Conservation (phyloP, 2,113 vertebrate genomes). For the Oostethus manadensis region DNA sequence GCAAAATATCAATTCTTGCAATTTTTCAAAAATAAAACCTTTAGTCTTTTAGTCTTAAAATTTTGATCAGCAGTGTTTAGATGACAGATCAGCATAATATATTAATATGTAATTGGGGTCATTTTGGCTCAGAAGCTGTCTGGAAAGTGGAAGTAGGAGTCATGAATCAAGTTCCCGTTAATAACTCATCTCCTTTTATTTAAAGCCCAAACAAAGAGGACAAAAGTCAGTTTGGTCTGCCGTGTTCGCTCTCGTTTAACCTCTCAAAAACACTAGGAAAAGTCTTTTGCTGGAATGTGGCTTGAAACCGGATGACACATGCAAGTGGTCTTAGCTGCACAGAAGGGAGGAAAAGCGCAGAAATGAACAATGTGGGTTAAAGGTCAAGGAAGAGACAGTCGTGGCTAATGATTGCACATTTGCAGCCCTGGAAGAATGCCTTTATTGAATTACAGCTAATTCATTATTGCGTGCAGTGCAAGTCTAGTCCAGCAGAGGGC, state of each 20-base stretch:
- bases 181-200: slow-evolving; percentile 46
- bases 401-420: too few species aligned
- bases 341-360: too few species aligned
- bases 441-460: background rate
- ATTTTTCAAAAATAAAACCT: too few species aligned
- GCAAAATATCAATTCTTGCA: too few species aligned
- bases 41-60: too few species aligned
- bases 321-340: too few species aligned
- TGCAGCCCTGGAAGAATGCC: background rate
- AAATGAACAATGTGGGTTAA: too few species aligned
- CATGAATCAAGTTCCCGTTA: slow-evolving; percentile 70
- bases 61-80: background rate
- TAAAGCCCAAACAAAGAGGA: slow-evolving; percentile 46
- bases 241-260: too few species aligned
- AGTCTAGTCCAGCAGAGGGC: slow-evolving; percentile 31
- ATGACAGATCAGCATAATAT: background rate
- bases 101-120: slow-evolving; percentile 31
- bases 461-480: slow-evolving; percentile 8
- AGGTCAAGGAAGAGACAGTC: too few species aligned
- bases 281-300: too few species aligned
- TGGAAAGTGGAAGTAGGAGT: slow-evolving; percentile 69
- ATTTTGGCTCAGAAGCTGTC: slow-evolving; percentile 60
- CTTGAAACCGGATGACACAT: too few species aligned
- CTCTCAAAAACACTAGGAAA: too few species aligned
- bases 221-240: slow-evolving; percentile 15